These are phyloP conservation scores for Enteromius fasciolatus DNA, from an alignment of 2,797 vertebrate genomes.

Conservation along the genomic window DNA sequence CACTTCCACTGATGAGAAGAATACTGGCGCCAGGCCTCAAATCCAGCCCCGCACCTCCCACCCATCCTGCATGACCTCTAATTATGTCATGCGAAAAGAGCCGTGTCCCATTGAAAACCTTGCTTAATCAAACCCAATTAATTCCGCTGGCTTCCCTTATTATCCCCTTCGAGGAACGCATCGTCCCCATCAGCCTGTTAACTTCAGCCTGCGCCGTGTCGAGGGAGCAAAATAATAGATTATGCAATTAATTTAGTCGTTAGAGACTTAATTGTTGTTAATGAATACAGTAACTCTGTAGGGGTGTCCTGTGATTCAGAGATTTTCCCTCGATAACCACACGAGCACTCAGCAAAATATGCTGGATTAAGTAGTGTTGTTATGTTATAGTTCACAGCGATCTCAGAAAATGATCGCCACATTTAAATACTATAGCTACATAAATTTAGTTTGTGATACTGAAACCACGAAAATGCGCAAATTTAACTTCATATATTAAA, in stretches of 20 bases:
- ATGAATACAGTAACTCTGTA: constrained; percentile 70
- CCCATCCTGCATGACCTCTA: constrained; percentile 74
- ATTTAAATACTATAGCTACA: background rate
- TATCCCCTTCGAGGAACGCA: constrained; percentile 75
- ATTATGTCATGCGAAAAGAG: constrained; percentile 88
- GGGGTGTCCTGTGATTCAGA: constrained; percentile 43
- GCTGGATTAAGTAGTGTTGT: background rate
- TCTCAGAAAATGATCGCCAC: background rate
- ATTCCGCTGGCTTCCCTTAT: constrained; percentile 87
- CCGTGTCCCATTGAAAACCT: constrained; percentile 82
- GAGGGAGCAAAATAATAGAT: constrained; percentile 79
- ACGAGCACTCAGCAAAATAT: constrained; percentile 41
- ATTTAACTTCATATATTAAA: background rate
- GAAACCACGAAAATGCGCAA: background rate
- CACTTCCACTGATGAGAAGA: constrained; percentile 46
- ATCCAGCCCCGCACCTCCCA: constrained; percentile 59
- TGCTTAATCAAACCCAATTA: constrained; percentile 87
- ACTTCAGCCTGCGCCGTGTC: constrained; percentile 74
- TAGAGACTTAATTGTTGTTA: constrained; percentile 77
- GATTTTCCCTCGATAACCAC: constrained; percentile 47
- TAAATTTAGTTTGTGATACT: background rate
- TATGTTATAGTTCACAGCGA: background rate
- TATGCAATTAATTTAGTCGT: constrained; percentile 82
- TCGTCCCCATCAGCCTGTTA: constrained; percentile 81
- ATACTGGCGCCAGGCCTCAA: constrained; percentile 81